These are phyloP conservation scores for Balearica regulorum DNA, from an alignment of 2,797 vertebrate species.

Conservation along the genomic window DNA sequence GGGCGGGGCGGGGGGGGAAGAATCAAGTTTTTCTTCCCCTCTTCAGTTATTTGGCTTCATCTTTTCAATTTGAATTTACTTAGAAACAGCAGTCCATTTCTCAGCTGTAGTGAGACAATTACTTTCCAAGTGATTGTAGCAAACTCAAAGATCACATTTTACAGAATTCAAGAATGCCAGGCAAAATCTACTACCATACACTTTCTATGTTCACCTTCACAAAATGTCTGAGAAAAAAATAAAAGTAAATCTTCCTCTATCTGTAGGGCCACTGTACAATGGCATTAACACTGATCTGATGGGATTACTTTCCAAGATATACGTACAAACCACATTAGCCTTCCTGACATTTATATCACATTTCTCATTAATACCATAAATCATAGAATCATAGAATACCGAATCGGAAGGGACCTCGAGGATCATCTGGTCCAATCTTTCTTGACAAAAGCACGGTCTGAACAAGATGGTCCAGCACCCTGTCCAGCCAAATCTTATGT, in stretches of 20 bases:
- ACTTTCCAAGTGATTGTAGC: not conserved
- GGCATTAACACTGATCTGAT: not conserved
- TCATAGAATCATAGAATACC: not conserved
- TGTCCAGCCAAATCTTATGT: no score
- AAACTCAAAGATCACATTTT: not conserved
- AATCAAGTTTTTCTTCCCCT: not conserved
- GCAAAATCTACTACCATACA: not conserved
- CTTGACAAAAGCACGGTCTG: no score
- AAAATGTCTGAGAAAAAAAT: not conserved
- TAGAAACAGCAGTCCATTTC: not conserved
- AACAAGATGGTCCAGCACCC: no score
- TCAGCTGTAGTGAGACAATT: not conserved
- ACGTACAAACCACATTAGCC: not conserved
- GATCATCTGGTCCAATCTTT: no score
- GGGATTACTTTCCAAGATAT: not conserved
- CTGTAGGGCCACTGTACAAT: not conserved
- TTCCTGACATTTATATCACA: not conserved
- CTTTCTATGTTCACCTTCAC: not conserved
- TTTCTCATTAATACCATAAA: not conserved
- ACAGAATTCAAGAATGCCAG: not conserved
- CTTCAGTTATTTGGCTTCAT: not conserved
- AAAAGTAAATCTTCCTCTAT: not conserved
- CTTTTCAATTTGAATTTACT: not conserved
- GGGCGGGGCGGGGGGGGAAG: accelerated
- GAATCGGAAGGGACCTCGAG: not conserved